These are phyloP conservation scores for Benthosema pterotum DNA, from an alignment of 2,797 vertebrate genomes.

Conservation along the genomic window DNA sequence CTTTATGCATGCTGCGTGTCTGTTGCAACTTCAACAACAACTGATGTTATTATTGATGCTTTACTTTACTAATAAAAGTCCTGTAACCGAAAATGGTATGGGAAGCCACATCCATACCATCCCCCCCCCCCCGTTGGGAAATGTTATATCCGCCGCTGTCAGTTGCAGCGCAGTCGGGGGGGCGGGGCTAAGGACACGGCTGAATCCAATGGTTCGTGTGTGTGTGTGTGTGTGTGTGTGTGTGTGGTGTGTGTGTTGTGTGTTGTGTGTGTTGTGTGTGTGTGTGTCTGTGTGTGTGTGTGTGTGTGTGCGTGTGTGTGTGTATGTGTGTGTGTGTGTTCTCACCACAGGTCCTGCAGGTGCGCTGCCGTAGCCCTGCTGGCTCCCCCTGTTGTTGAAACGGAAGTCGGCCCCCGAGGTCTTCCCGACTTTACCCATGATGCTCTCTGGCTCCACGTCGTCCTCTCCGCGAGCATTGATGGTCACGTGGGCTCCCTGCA, in stretches of 20 bases:
- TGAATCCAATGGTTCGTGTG: too few relatives aligned
- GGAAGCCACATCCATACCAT: too few relatives aligned
- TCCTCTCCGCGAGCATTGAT: constrained; percentile 91
- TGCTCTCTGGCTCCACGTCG: constrained; percentile 87
- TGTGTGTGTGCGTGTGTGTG: constrained; percentile 2
- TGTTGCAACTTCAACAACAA: too few relatives aligned
- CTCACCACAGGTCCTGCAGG: constrained; percentile 89
- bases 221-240: too few relatives aligned
- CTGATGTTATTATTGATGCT: too few relatives aligned
- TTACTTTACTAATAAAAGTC: too few relatives aligned
- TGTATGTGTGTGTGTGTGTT: background rate
- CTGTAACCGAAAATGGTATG: too few relatives aligned
- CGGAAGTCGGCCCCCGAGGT: constrained; percentile 89
- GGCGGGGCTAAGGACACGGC: too few relatives aligned
- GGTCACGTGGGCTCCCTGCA: constrained; percentile 91
- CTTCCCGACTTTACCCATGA: constrained; percentile 90
- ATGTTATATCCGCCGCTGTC: too few relatives aligned
- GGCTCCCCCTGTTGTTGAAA: constrained; percentile 80
- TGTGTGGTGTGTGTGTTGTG: background rate
- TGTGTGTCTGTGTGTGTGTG: constrained; percentile 1
- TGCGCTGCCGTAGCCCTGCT: constrained; percentile 74
- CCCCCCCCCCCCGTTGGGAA: too few relatives aligned
- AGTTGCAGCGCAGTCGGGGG: too few relatives aligned
- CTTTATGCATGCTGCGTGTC: too few relatives aligned
- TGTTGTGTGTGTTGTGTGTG: background rate